Evolutionary conservation across 2,888 invertebrate species (phyloP), one percentile per base, ranked within the genome.

Genomic region (Drosophila robusta): DNA sequence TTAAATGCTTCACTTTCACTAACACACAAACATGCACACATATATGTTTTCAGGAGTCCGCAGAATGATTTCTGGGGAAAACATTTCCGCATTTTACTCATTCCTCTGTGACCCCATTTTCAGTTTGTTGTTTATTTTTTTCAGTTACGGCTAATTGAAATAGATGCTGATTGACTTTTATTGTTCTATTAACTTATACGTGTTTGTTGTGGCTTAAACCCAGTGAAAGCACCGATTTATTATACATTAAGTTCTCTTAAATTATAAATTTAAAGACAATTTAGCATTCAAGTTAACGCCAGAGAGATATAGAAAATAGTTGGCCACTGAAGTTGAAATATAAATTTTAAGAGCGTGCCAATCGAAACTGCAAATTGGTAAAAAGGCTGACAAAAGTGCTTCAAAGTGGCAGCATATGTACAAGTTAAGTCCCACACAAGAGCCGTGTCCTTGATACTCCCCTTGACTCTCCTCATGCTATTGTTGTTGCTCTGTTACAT

Each of bases 91-190:
- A n/a, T 11, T 32, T 32, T 12, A 26, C 45, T 22, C 45, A 45
- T 22, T 4, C 34, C 11, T 34, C 38, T 41, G 32, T 34, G 34
- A 34, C 34, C 12, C 34, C 4, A 11, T 12, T 34, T 34, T 34
- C 12, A 24, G 44, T 54, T 62, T 66, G 50, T 65, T 73, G 51
- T 49, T 65, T 70, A 39, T 68, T 52, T 58, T 64, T 61, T 73
- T 45, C 65, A 63, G 62, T 75, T 70, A 69, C 76, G 64, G 76
- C 69, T 74, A 85, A 87, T 74, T 78, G 68, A 80, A 85, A 87
- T 80, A 78, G 87, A 89, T 86, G 89, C 70, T 86, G 89, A 89
- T 84, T 85, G 87, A 87, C 81, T 88, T 87, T 88, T 83, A 87
- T 87, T 81, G 87, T 73, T 24, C 56, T 54, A 72, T 70, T 70